A percentile compares a stretch with the other conserved stretches of the same genome.
phyloP scores from a whole-genome alignment of 1,140 invertebrate species.

The Ips nitidus region DNA sequence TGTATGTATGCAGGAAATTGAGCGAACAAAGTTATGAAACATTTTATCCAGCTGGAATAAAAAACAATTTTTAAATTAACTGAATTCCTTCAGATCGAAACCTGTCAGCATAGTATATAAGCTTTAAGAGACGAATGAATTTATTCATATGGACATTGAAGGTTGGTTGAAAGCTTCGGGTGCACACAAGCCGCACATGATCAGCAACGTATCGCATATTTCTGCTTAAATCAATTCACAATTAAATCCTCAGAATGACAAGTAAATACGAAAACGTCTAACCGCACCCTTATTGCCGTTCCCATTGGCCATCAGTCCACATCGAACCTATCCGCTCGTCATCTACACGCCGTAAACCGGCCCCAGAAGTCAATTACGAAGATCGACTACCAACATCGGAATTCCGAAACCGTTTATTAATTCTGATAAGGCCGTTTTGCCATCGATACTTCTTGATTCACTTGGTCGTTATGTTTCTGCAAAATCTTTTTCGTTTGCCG shows the following conservation, averaged over 20 bases:
- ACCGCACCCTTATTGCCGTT: neutral
- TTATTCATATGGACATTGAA: too few relatives aligned
- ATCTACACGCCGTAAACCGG: conserved; percentile 1
- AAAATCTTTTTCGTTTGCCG: too few relatives aligned
- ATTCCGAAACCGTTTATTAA: conserved; percentile 4
- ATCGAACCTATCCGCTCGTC: neutral
- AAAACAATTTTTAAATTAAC: too few relatives aligned
- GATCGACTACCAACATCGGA: neutral
- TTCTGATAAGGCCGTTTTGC: conserved; percentile 4
- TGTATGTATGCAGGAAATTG: too few relatives aligned
- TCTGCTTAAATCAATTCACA: neutral
- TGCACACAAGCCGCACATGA: too few relatives aligned
- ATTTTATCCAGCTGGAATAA: too few relatives aligned
- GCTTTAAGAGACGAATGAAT: too few relatives aligned
- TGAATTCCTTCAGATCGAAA: too few relatives aligned
- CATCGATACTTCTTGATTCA: neutral
- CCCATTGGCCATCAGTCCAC: neutral
- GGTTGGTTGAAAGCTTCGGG: too few relatives aligned
- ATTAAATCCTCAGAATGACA: neutral
- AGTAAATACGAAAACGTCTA: neutral
- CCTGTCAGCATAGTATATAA: too few relatives aligned
- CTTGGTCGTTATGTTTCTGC: too few relatives aligned
- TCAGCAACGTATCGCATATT: neutral
- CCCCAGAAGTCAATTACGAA: conserved; percentile 1
- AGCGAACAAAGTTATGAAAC: too few relatives aligned